Base-by-base conservation (phyloP, 2,888 invertebrate genomes). In the Amaurobius ferox region DNA sequence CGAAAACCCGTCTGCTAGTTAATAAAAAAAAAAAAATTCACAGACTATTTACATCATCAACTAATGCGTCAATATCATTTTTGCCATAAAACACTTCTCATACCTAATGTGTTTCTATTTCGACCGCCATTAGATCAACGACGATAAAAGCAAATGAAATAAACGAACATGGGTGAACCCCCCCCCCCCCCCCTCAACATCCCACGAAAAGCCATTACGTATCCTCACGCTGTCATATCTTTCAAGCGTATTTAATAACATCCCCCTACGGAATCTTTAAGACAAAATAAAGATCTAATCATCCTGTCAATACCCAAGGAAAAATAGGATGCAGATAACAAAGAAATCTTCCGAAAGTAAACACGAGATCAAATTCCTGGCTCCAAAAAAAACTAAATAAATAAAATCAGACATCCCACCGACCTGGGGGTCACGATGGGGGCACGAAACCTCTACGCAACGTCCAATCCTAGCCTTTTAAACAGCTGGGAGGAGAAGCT, bases 361-460 rank as follows among this genome's bases (percentile, higher is more conserved):
- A 55, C 55, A 55, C 55, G 11, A 55, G 55, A 55, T 55, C 55
- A 55, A 55, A 55, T 55, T 55, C 55, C 55, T 55, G 19, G 55
- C 19, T 5, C 55, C 44, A 55, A 55, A 55, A 55, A n/a, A 55
- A 55, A 55, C 23, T 55, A 55, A 55, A 55, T 55, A 55, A 55
- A 55, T 55, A 55, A 55, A 55, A 55, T 55, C 55, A 23, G 55
- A 23, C 55, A 6, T 55, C 23, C 55, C 19, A 55, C 55, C 23
- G 23, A 55, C 5, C 55, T 11, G 5, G 55, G 23, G 55, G 55
- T 55, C 55, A 23, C 16, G 23, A 23, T 23, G 5, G 23, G 55
- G 55, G 19, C 55, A 55, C 23, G 55, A 55, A 55, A 55, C 64
- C 64, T 64, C 64, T 30, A 29, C 64, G 29, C 30, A n/a, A 29